Evolutionary conservation across 2,113 vertebrate genomes (phyloP), one percentile per base, ranked within the genome.

Genomic region (Osmerus eperlanus): DNA sequence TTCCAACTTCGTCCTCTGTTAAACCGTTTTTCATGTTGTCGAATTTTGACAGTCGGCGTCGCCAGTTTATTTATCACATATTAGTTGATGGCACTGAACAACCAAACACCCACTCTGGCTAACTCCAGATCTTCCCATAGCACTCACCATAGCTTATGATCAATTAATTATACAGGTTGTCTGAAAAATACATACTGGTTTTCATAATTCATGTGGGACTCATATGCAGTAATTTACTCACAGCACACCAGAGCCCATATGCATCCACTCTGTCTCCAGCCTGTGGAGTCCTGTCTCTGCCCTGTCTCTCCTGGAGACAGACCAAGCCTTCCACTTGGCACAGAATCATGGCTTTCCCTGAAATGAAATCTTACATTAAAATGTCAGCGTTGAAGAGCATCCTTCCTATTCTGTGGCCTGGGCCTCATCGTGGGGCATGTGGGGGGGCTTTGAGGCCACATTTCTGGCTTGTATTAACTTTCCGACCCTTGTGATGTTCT

Each of bases 1-100:
- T 8, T 84, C 89, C 87, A 89, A 74, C 54, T 84, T 76, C 78
- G 75, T 83, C 82, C 74, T 72, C 85, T 76, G 71, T 82, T 66
- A 81, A 75, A 23, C 79, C 68, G 76, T 71, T 65, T 82, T 83
- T 74, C 36, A 41, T 41, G 8, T 41, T 7, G 36, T 41, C 8
- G 36, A 41, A 41, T 41, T 41, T 41, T 41, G 36, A 8, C 36
- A 41, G 6, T 41, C 36, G 36, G 8, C 36, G 6, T 4, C 4
- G 36, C 36, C 36, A 6, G 1, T 41, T 41, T 41, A 41, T 41
- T 41, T 41, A 41, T 41, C 36, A 41, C 36, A 9, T 41, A 41
- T 41, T 41, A 41, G 36, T 9, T 41, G 36, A 41, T 41, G 36
- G 36, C 8, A 9, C 36, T 6, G 36, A 6, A 41, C 36, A 55